Conservation (phyloP, 2,888 invertebrate species). For the Coecobrya sp. region DNA sequence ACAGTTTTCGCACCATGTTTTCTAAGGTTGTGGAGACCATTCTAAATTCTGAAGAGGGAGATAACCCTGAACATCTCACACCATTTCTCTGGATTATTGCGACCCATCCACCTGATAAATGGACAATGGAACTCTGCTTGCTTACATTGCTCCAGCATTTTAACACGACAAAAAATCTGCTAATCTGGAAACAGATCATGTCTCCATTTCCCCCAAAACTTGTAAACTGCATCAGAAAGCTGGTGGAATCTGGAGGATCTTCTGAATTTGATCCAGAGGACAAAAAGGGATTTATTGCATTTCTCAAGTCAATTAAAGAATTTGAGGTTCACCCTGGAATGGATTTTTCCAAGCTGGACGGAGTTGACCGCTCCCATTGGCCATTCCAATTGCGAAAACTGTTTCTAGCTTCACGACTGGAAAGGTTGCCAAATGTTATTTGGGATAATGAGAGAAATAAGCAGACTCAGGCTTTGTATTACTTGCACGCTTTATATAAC, state of each 20-base stretch:
- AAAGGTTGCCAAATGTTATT: not conserved
- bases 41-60: not conserved
- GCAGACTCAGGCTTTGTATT: not conserved
- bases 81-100: conserved; percentile 17
- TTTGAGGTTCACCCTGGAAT: too few relatives aligned
- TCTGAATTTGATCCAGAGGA: not conserved
- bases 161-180: too few relatives aligned
- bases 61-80: not conserved
- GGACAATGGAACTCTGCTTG: not conserved
- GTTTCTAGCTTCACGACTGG: not conserved
- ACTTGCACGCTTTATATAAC: conserved; percentile 22
- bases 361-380: not conserved
- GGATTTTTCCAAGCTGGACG: not conserved
- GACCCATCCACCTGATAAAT: not conserved
- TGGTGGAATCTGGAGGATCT: too few relatives aligned
- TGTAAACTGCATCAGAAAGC: not conserved
- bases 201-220: not conserved
- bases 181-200: not conserved
- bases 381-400: not conserved
- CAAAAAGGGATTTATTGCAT: not conserved
- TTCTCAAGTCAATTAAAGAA: not conserved
- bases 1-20: too few relatives aligned
- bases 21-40: not conserved
- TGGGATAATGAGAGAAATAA: conserved; percentile 24
- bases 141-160: not conserved